Percentiles rank a stretch among this genome's conserved stretches.
These are phyloP conservation scores for Mesaphorura yosii DNA, from an alignment of 1,140 invertebrate genomes.

Conservation along the genomic window DNA sequence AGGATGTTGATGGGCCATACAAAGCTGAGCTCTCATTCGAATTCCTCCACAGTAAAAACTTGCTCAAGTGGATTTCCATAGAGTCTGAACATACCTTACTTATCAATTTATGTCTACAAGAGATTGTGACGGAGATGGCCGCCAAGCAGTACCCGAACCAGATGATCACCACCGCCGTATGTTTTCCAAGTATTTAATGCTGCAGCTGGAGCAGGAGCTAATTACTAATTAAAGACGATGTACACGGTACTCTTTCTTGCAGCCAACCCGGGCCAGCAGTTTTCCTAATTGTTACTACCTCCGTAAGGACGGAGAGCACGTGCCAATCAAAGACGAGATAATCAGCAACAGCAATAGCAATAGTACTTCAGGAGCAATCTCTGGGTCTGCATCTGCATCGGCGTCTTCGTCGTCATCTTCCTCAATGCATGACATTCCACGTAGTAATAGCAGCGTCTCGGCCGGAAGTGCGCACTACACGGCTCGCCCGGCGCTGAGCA, in stretches of 20 bases:
- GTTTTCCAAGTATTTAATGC: conserved; percentile 23
- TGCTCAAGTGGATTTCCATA: conserved; percentile 83
- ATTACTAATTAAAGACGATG: not conserved
- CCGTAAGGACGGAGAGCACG: conserved; percentile 22
- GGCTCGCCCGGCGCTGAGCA: too few species aligned
- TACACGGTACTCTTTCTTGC: too few species aligned
- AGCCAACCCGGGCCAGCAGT: not conserved
- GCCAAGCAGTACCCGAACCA: conserved; percentile 52
- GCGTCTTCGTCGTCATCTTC: conserved; percentile 22
- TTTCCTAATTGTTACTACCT: conserved; percentile 19
- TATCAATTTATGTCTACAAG: conserved; percentile 86
- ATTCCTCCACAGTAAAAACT: conserved; percentile 85
- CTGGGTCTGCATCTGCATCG: conserved; percentile 13
- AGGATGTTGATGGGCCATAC: not conserved
- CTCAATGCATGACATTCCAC: conserved; percentile 20
- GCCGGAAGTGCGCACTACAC: conserved; percentile 19
- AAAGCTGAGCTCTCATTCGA: conserved; percentile 76
- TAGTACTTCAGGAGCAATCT: not conserved
- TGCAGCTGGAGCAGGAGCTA: not conserved
- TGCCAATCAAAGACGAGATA: conserved; percentile 26
- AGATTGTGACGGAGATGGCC: conserved; percentile 87
- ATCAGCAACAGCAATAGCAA: not conserved
- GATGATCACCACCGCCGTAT: conserved; percentile 35
- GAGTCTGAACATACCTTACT: conserved; percentile 81
- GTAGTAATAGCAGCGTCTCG: conserved; percentile 24